phyloP scores from a whole-genome alignment of 2,888 invertebrate genomes.

The Orthosia gothica region DNA sequence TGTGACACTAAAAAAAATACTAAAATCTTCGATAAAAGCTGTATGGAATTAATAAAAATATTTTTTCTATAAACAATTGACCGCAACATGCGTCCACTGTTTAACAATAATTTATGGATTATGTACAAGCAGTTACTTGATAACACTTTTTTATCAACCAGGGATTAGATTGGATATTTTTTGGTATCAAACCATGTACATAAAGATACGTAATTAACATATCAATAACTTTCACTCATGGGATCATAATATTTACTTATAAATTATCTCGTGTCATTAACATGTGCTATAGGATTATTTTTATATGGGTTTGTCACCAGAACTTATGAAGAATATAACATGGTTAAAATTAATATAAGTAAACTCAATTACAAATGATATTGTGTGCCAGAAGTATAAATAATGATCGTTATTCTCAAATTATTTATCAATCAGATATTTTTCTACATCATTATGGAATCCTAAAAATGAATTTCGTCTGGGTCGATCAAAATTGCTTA shows the following conservation, averaged over 20 bases:
- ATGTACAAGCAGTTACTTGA: slow-evolving; percentile 50
- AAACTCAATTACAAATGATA: background rate
- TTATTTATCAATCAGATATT: slow-evolving; percentile 4
- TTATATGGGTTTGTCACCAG: background rate
- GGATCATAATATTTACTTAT: slow-evolving; percentile 60
- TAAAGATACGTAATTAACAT: slow-evolving; percentile 55
- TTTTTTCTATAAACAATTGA: background rate
- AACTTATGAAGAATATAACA: slow-evolving; percentile 21
- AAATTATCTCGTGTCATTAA: slow-evolving; percentile 35
- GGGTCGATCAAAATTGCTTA: background rate
- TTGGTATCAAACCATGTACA: slow-evolving; percentile 54
- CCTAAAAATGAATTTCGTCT: background rate
- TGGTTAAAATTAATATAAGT: slow-evolving; percentile 4
- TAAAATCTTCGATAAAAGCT: background rate
- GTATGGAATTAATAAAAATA: background rate
- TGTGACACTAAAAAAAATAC: background rate
- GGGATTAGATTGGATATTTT: slow-evolving; percentile 68
- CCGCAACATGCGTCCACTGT: slow-evolving; percentile 45
- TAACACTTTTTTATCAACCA: slow-evolving; percentile 59
- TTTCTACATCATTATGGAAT: background rate
- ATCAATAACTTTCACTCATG: slow-evolving; percentile 48
- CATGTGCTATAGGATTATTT: slow-evolving; percentile 6
- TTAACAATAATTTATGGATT: slow-evolving; percentile 53
- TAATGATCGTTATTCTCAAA: slow-evolving; percentile 8
- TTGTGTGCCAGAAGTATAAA: background rate